A percentile compares a stretch with the other conserved stretches of the same genome.
Conservation (phyloP, 2,113 vertebrate genomes). For the Phalacrocorax aristotelis region DNA sequence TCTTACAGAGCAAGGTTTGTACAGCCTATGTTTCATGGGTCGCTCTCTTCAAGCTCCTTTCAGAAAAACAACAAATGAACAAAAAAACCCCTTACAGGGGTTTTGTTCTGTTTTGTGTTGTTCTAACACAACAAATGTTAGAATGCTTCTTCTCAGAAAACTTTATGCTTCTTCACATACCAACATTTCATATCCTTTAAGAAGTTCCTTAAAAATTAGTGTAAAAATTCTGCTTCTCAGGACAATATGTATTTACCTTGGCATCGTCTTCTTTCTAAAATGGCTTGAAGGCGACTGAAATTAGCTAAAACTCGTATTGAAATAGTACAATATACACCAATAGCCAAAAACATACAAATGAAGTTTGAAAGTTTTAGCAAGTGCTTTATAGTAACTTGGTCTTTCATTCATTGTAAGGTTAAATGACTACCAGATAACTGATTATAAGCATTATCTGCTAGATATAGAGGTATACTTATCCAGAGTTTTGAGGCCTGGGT, state of each 20-base stretch:
- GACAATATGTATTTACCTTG: not conserved
- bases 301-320: not conserved
- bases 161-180: not conserved
- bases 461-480: not conserved
- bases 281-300: not conserved
- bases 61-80: not conserved
- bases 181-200: accelerated
- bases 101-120: too few species aligned
- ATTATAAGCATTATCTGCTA: not conserved
- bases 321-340: not conserved
- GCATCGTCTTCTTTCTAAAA: not conserved
- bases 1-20: not conserved
- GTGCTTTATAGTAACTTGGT: not conserved
- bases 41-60: not conserved
- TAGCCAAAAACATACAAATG: not conserved
- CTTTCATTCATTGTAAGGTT: not conserved
- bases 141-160: not conserved
- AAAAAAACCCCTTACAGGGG: not conserved
- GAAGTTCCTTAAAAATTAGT: not conserved
- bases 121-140: not conserved
- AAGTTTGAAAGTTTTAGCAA: not conserved
- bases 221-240: not conserved
- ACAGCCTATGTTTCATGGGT: not conserved
- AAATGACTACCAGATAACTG: not conserved
- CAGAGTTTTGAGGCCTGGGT: accelerated